A percentile compares a stretch with the other conserved stretches of the same genome.
These are phyloP conservation scores for Nezara viridula DNA, from an alignment of 2,888 invertebrate species.

Conservation along the genomic window DNA sequence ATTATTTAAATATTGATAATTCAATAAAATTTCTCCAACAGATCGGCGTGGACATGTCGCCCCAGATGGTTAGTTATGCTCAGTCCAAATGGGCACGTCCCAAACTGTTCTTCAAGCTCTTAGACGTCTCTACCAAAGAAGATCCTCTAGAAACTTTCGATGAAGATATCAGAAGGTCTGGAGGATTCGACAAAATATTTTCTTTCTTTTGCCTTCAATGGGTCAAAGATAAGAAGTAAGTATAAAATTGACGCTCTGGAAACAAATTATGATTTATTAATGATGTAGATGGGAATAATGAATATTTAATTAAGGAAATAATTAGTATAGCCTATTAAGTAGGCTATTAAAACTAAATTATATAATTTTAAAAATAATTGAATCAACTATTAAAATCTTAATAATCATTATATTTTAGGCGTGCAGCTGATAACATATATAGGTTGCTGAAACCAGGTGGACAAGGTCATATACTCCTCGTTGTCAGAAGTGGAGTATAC, in stretches of 20 bases:
- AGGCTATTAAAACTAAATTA: too few species aligned
- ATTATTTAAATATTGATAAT: background rate
- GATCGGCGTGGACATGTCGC: slow-evolving; percentile 56
- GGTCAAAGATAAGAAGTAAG: slow-evolving; percentile 59
- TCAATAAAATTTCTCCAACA: background rate
- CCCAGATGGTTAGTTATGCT: slow-evolving; percentile 54
- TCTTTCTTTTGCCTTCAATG: slow-evolving; percentile 62
- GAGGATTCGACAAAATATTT: slow-evolving; percentile 61
- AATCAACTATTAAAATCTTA: background rate
- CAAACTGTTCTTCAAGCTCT: slow-evolving; percentile 44
- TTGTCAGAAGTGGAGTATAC: slow-evolving; percentile 59
- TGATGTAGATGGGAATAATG: too few species aligned
- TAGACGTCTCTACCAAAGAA: slow-evolving; percentile 44
- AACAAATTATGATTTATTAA: background rate
- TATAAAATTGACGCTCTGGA: background rate
- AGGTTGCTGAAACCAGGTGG: slow-evolving; percentile 59
- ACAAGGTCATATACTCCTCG: slow-evolving; percentile 57
- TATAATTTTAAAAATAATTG: too few species aligned
- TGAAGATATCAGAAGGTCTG: background rate
- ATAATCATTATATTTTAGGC: background rate
- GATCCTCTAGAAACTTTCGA: background rate
- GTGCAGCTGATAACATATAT: slow-evolving; percentile 53
- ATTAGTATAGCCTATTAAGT: too few species aligned
- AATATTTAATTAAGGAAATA: too few species aligned
- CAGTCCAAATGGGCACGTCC: background rate